These are phyloP conservation scores for Hemithea aestivaria DNA, from an alignment of 2,888 invertebrate species.

Conservation along the genomic window DNA sequence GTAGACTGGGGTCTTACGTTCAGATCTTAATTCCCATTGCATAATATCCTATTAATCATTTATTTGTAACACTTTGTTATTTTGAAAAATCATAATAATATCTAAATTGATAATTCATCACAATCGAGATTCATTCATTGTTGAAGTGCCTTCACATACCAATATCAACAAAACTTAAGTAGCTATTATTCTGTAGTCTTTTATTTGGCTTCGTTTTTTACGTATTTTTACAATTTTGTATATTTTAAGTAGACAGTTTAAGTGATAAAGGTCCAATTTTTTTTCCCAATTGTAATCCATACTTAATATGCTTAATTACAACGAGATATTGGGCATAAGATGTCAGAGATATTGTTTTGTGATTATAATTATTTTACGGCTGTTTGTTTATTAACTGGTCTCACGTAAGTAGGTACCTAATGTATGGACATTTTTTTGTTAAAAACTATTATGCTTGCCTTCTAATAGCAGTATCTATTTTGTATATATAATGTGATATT, in stretches of 20 bases:
- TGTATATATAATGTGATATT: slow-evolving; percentile 29
- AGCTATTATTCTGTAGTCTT: no score
- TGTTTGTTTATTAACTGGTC: slow-evolving; percentile 33
- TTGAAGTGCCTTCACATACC: slow-evolving; percentile 14
- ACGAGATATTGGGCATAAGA: slow-evolving; percentile 27
- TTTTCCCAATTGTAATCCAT: no score
- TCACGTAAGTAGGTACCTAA: slow-evolving; percentile 18
- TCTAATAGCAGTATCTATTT: slow-evolving; percentile 16
- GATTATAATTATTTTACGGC: slow-evolving; percentile 44
- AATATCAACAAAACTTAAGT: background rate
- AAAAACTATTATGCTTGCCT: slow-evolving; percentile 8
- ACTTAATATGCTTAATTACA: background rate
- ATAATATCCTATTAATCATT: slow-evolving; percentile 2
- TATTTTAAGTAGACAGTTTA: no score
- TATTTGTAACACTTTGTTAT: background rate
- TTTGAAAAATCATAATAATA: no score
- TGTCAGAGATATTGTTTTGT: slow-evolving; percentile 33
- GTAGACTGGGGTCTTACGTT: slow-evolving; percentile 39
- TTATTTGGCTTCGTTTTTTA: no score
- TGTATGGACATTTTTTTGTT: slow-evolving; percentile 10
- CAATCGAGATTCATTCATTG: background rate
- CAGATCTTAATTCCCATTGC: slow-evolving; percentile 19
- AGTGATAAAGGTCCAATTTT: no score
- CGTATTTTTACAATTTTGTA: no score
- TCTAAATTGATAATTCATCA: no score